Evolutionary conservation across 2,113 vertebrate species (phyloP).

Genomic region (Callionymus lyra): DNA sequence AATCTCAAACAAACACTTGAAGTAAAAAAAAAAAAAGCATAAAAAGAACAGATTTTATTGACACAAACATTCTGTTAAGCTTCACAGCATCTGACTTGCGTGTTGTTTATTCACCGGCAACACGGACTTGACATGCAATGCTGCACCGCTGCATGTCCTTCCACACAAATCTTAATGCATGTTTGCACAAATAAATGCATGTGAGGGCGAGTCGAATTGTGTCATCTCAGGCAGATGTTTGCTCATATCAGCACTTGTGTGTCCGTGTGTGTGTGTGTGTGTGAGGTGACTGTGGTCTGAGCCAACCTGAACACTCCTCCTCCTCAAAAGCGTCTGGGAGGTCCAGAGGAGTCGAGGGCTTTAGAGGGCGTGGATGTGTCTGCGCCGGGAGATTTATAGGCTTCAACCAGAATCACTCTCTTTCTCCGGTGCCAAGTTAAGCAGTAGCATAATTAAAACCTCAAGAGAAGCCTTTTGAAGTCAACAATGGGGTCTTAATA

Average conservation of each 20-base stretch:
- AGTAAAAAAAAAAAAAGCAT: too few species aligned
- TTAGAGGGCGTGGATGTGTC: conserved; percentile 66
- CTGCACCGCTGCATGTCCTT: not conserved
- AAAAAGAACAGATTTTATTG: too few species aligned
- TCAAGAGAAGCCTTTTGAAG: conserved; percentile 70
- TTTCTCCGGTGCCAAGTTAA: conserved; percentile 72
- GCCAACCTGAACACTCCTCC: conserved; percentile 46
- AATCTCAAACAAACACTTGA: too few species aligned
- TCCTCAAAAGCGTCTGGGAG: conserved; percentile 66
- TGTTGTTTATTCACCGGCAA: too few species aligned
- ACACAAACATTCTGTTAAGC: too few species aligned
- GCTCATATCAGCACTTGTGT: conserved; percentile 38
- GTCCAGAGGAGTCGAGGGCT: conserved; percentile 64
- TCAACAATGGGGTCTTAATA: conserved; percentile 62
- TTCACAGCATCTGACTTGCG: too few species aligned
- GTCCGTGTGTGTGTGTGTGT: conserved; percentile 31
- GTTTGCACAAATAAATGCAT: not conserved
- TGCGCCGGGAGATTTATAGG: conserved; percentile 67
- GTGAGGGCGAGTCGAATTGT: conserved; percentile 21
- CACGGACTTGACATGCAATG: not conserved
- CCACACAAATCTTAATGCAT: not conserved
- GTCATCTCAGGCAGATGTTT: conserved; percentile 34
- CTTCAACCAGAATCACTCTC: conserved; percentile 67
- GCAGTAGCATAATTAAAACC: conserved; percentile 75
- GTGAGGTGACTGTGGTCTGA: conserved; percentile 41